phyloP scores from a whole-genome alignment of 1,140 invertebrate species.

The Hermatobates lingyangjiaoensis region DNA sequence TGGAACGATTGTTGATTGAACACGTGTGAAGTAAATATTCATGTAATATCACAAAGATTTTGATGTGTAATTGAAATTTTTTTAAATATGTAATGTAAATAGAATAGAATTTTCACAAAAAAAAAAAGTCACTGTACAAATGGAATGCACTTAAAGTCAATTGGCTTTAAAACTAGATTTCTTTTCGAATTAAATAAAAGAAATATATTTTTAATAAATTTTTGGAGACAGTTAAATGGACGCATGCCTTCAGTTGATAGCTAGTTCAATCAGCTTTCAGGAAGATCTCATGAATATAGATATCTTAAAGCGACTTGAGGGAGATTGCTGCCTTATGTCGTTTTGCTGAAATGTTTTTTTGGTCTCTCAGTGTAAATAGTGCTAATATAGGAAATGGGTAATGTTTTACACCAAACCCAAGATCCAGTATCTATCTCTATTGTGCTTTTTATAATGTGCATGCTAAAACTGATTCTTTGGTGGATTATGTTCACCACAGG shows the following conservation, averaged over 20 bases:
- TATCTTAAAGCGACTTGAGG: conserved; percentile 4
- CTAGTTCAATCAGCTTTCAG: conserved; percentile 13
- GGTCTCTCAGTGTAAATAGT: background rate
- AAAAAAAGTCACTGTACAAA: background rate
- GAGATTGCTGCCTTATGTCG: conserved; percentile 1
- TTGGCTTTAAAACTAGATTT: background rate
- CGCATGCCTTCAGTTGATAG: conserved; percentile 5
- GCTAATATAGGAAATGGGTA: background rate
- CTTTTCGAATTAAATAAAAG: background rate
- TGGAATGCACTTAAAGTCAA: background rate
- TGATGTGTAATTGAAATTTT: no score
- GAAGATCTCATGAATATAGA: conserved; percentile 12
- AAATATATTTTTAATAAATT: background rate
- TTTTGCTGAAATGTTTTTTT: conserved; percentile 1
- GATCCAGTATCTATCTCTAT: background rate
- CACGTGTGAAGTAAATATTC: no score
- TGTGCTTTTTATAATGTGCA: background rate
- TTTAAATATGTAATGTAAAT: background rate
- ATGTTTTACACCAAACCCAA: background rate
- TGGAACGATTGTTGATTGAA: no score
- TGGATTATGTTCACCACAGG: conserved; percentile 23
- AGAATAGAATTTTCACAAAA: background rate
- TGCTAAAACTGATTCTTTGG: background rate
- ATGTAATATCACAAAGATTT: no score
- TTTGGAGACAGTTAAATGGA: no score